Evolutionary conservation across 2,888 invertebrate genomes (phyloP).

Genomic region (Trilocha varians): DNA sequence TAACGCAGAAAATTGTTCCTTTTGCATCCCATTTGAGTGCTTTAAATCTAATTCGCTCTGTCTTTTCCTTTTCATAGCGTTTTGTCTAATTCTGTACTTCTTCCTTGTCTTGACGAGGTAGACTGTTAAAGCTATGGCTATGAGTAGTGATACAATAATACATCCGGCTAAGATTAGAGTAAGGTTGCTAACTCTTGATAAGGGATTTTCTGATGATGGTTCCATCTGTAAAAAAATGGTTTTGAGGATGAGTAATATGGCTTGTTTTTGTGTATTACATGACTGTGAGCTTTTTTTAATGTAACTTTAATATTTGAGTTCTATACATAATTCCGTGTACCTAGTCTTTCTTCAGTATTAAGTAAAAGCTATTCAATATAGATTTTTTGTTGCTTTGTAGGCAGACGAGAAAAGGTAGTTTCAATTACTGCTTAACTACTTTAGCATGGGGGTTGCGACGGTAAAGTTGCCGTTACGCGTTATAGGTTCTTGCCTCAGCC

Average conservation of each 20-base stretch:
- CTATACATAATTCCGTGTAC: too few species aligned
- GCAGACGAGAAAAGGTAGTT: too few species aligned
- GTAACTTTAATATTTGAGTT: too few species aligned
- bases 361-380: too few species aligned
- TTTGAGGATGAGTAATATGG: too few species aligned
- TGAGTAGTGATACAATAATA: slow-evolving; percentile 35
- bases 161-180: slow-evolving; percentile 44
- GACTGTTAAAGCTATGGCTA: slow-evolving; percentile 34
- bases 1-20: slow-evolving; percentile 47
- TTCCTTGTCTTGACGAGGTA: slow-evolving; percentile 49
- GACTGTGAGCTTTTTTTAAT: not conserved
- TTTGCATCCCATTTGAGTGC: slow-evolving; percentile 35
- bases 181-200: slow-evolving; percentile 26
- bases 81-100: slow-evolving; percentile 36
- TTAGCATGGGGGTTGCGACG: too few species aligned
- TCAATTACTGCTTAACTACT: too few species aligned
- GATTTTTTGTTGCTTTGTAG: too few species aligned
- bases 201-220: slow-evolving; percentile 31
- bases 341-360: too few species aligned
- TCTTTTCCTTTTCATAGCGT: slow-evolving; percentile 46
- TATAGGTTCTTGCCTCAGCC: too few species aligned
- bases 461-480: too few species aligned
- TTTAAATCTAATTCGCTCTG: slow-evolving; percentile 44
- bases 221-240: slow-evolving; percentile 55
- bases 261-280: not conserved